Base-by-base conservation (phyloP, 92 coral and sea anemone species). In the Porites divaricata region DNA sequence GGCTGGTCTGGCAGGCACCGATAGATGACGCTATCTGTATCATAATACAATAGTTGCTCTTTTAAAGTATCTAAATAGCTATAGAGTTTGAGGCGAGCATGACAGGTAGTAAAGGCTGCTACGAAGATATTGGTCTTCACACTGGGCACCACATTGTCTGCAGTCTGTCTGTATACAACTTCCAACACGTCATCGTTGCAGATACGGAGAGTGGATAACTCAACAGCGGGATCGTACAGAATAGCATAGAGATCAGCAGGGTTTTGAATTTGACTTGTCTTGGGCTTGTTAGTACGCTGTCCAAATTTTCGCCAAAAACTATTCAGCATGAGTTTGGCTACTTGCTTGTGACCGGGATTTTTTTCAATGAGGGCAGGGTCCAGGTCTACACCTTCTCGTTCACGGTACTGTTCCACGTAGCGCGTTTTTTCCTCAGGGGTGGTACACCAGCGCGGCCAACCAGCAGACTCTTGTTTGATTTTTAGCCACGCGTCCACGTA, bases 221-320 rank as follows among this genome's bases (percentile, higher is more conserved):
- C 9, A 2, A 53, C 78, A 25, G 63, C 22, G n/a, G 52, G n/a
- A 6, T n/a, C n/a, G n/a, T n/a, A n/a, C n/a, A n/a, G 26, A 65
- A 52, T 53, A 1, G 28, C 64, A 12, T 17, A 2, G 45, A 74
- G 24, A 4, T n/a, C 17, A 9, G 9, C 16, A 56, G 78, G 78
- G 4, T 74, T 17, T 0, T n/a, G 24, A 16, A 74, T 53, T n/a
- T 54, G 51, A 10, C 17, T 26, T 19, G 35, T 19, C n/a, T 28
- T 51, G 0, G 48, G 26, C 13, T 69, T 69, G 74, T 69, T 69
- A 53, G 74, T 67, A 61, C 74, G 24, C 72, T 76, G 83, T n/a
- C 75, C 75, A 28, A 74, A 53, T 57, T 70, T 77, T 1, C 89
- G 85, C 90, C 84, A 86, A 48, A 70, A 24, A 14, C 51, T 10